Base-by-base conservation (phyloP, 2,888 invertebrate genomes). In the Andrena minutula region DNA sequence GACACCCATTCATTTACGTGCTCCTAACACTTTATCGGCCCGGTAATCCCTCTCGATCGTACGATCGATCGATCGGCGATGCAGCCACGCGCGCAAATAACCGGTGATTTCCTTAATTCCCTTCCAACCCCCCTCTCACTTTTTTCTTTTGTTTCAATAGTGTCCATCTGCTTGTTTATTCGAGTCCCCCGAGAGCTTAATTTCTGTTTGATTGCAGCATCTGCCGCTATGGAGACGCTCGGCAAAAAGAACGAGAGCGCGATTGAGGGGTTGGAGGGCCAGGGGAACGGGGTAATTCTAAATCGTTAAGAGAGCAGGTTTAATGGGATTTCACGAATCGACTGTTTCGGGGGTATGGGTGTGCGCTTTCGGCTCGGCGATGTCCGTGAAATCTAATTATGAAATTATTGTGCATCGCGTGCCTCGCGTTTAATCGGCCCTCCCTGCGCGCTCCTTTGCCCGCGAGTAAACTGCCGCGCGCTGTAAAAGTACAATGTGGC, bases 121-220 rank as follows among this genome's bases (percentile, higher is more conserved):
- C 51, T 3, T 5, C 35, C 47, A 10, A 47, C 23, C 49, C 10
- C 30, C 4, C 23, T 41, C 16, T 35, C 35, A 16, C 20, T 6
- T 56, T 20, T 23, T 56, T 28, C 23, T 61, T 68, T 49, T 76
- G 60, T 71, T 63, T 53, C 72, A 49, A 16, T 79, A 66, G 63
- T 60, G 80, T 72, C 80, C 80, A 80, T 80, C 80, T 80, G 80
- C 79, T 79, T 80, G 79, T 80, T 80, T 68, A 72, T 68, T 72
- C 79, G 23, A 56, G 35, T 68, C 61, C 63, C 47, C 56, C 12
- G 47, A 63, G 49, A 47, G 56, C 53, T 79, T 79, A 80, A 80
- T 80, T 79, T 79, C 79, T 72, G 28, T 80, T 80, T 56, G 79
- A 80, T 80, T 72, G 79, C 79, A 56, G 72, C 79, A 80, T 80